Evolutionary conservation across 1,140 invertebrate species (phyloP).

Genomic region (Heliconius eleuchia): DNA sequence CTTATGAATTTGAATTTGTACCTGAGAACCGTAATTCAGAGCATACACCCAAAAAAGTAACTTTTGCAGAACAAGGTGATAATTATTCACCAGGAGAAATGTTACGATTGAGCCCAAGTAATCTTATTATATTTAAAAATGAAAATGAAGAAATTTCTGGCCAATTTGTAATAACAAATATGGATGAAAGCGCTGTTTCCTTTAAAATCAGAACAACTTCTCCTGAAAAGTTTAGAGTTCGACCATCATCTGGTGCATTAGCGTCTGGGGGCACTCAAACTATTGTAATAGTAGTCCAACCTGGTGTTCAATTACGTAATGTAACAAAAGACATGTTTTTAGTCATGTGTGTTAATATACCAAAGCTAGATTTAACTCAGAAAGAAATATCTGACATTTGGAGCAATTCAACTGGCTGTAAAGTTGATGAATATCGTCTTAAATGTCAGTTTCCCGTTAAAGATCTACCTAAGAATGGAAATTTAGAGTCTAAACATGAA

Average conservation of each 20-base stretch:
- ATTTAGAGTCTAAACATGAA: constrained; percentile 42
- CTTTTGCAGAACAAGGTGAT: constrained; percentile 77
- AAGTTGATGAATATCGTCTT: constrained; percentile 73
- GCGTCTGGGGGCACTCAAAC: constrained; percentile 81
- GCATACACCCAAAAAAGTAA: constrained; percentile 79
- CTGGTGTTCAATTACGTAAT: constrained; percentile 65
- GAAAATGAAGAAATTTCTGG: constrained; percentile 85
- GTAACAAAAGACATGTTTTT: constrained; percentile 73
- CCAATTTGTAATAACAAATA: constrained; percentile 86
- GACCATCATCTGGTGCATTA: constrained; percentile 90
- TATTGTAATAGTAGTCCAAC: constrained; percentile 66
- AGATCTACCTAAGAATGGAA: constrained; percentile 60
- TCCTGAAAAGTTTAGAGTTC: constrained; percentile 95
- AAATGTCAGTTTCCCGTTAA: constrained; percentile 73
- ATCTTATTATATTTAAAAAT: constrained; percentile 84
- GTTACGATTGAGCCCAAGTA: constrained; percentile 82
- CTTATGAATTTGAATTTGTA: constrained; percentile 88
- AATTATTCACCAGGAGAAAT: constrained; percentile 69
- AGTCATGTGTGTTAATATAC: constrained; percentile 73
- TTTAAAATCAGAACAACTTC: constrained; percentile 89
- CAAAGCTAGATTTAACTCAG: constrained; percentile 57
- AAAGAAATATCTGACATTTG: constrained; percentile 71
- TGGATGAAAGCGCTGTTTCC: constrained; percentile 84
- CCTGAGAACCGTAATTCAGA: constrained; percentile 79
- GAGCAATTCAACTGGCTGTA: constrained; percentile 68